These are phyloP conservation scores for Cynopterus brachyotis DNA, from an alignment of 2,113 vertebrate species.

Conservation along the genomic window DNA sequence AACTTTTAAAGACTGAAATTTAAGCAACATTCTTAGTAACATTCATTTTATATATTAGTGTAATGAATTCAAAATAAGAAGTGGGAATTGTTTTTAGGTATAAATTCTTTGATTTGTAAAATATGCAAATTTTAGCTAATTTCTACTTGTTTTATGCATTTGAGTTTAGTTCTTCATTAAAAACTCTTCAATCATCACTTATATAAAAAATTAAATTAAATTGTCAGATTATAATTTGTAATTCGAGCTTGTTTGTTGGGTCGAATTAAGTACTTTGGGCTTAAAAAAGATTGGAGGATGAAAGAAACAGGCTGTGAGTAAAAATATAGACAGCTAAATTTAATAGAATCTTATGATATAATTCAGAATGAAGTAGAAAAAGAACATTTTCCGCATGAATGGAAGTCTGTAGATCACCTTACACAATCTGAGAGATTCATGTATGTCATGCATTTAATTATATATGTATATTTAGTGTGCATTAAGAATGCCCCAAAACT, in stretches of 20 bases:
- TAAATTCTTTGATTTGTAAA: background rate
- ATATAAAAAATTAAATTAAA: background rate
- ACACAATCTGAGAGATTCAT: background rate
- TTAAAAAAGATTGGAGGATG: background rate
- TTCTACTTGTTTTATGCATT: background rate
- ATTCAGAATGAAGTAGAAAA: background rate
- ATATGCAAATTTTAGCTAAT: background rate
- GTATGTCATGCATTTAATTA: background rate
- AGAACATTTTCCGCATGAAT: background rate
- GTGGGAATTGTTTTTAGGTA: background rate
- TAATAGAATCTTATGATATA: background rate
- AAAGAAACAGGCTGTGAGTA: background rate
- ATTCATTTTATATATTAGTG: background rate
- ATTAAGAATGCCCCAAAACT: background rate
- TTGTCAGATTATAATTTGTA: background rate
- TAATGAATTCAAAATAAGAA: background rate
- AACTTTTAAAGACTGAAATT: conserved; percentile 4
- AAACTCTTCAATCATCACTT: background rate
- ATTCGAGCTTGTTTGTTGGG: background rate
- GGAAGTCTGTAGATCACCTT: background rate
- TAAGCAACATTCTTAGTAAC: background rate
- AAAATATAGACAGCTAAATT: background rate
- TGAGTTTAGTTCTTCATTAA: background rate
- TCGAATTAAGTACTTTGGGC: background rate
- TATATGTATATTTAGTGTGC: background rate